These are phyloP conservation scores for Geodia barretti DNA, from an alignment of 37 sponge, comb jelly and placozoan genomes.

Conservation along the genomic window DNA sequence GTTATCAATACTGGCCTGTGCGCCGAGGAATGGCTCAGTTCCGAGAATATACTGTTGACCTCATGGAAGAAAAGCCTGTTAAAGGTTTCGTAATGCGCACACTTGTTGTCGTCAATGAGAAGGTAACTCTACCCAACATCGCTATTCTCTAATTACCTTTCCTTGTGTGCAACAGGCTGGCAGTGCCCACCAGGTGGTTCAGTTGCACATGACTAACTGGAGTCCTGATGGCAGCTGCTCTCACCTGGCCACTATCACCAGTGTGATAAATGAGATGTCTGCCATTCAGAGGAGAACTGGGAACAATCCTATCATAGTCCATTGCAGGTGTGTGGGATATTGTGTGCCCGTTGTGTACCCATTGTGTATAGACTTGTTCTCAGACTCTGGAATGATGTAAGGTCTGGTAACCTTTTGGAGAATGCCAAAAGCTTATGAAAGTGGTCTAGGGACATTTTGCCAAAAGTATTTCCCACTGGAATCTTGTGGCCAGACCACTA, in stretches of 20 bases:
- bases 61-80: conserved; percentile 10
- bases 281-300: conserved; percentile 76
- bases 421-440: no score
- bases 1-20: conserved; percentile 76
- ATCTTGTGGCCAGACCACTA: no score
- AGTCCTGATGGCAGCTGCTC: conserved; percentile 53
- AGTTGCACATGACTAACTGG: conserved; percentile 85
- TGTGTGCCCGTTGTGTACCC: no score
- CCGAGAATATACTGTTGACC: conserved; percentile 30
- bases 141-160: no score
- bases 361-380: no score
- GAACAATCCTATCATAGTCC: conserved; percentile 79
- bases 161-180: conserved; percentile 20
- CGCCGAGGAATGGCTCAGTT: conserved; percentile 21
- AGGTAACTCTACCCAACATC: no score
- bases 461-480: no score
- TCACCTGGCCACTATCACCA: conserved; percentile 53
- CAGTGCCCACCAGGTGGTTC: conserved; percentile 61
- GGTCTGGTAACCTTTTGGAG: no score
- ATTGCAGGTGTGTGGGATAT: conserved; percentile 91
- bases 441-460: no score
- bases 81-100: conserved; percentile 30
- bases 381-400: no score
- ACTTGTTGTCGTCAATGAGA: conserved; percentile 8
- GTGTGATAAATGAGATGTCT: conserved; percentile 71